Evolutionary conservation across 2,113 vertebrate species (phyloP).

Genomic region (Podarcis muralis): DNA sequence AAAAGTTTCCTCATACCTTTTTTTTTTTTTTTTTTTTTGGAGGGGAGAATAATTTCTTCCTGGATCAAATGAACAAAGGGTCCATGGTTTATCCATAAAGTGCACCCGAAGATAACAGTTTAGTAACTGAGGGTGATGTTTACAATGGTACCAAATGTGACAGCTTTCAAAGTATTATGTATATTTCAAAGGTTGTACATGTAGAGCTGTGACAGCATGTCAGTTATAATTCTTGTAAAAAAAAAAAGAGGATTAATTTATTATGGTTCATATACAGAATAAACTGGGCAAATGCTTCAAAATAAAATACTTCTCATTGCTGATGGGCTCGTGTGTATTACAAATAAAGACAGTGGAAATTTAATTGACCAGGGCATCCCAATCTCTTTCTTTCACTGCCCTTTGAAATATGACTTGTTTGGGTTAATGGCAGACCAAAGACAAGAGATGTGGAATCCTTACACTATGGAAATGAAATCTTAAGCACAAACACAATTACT

Average conservation of each 20-base stretch:
- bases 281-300: slow-evolving; percentile 70
- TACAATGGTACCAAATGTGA: slow-evolving; percentile 77
- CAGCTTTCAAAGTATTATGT: slow-evolving; percentile 81
- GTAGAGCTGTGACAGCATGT: slow-evolving; percentile 80
- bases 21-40: slow-evolving; percentile 11
- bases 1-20: slow-evolving; percentile 8
- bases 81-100: slow-evolving; percentile 44
- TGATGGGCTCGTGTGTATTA: slow-evolving; percentile 71
- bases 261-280: slow-evolving; percentile 80
- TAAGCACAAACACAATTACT: slow-evolving; percentile 65
- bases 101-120: slow-evolving; percentile 68
- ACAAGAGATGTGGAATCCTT: slow-evolving; percentile 54
- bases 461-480: slow-evolving; percentile 45
- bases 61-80: slow-evolving; percentile 56
- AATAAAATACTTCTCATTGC: slow-evolving; percentile 73
- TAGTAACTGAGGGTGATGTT: slow-evolving; percentile 77
- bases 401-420: slow-evolving; percentile 56
- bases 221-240: slow-evolving; percentile 81
- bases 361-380: slow-evolving; percentile 71
- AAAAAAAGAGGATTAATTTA: slow-evolving; percentile 76
- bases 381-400: slow-evolving; percentile 47
- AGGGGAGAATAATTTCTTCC: slow-evolving; percentile 57
- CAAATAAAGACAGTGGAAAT: slow-evolving; percentile 65
- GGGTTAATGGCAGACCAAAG: slow-evolving; percentile 70
- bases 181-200: slow-evolving; percentile 74